A percentile compares a stretch with the other conserved stretches of the same genome.
These are phyloP conservation scores for Drosophila tsacasi DNA, from an alignment of 1,140 invertebrate genomes.

Conservation along the genomic window DNA sequence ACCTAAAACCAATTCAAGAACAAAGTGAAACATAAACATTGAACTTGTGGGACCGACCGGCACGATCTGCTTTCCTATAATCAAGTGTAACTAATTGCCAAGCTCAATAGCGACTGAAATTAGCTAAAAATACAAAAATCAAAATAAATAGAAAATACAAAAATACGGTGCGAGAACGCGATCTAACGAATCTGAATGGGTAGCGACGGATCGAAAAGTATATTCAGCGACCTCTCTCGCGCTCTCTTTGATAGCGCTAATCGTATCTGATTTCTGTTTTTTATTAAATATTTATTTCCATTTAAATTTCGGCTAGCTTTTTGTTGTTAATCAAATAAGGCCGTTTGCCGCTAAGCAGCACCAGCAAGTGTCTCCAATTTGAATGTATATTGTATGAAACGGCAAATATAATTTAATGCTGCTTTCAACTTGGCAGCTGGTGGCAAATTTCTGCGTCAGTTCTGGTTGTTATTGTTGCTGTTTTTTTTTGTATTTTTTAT, in stretches of 20 bases:
- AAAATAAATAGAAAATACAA: constrained; percentile 41
- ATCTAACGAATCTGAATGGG: constrained; percentile 30
- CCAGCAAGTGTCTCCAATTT: constrained; percentile 36
- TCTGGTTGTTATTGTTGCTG: constrained; percentile 40
- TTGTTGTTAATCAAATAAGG: constrained; percentile 39
- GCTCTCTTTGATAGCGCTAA: constrained; percentile 51
- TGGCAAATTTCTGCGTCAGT: constrained; percentile 68
- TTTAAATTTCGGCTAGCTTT: constrained; percentile 25
- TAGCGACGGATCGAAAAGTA: constrained; percentile 30
- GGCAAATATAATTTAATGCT: constrained; percentile 54
- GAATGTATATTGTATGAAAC: constrained; percentile 30
- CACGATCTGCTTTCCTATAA: constrained; percentile 42
- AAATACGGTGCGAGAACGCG: constrained; percentile 29
- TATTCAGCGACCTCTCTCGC: constrained; percentile 19
- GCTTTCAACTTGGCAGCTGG: constrained; percentile 70
- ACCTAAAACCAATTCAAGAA: constrained; percentile 2
- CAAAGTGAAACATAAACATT: constrained; percentile 32
- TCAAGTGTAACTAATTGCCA: constrained; percentile 71
- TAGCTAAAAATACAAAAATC: constrained; percentile 60
- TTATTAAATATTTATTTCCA: constrained; percentile 43
- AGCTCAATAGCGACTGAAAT: constrained; percentile 69
- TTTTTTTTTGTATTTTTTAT: constrained; percentile 56
- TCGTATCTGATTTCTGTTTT: constrained; percentile 47
- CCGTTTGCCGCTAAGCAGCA: constrained; percentile 2
- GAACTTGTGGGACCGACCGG: constrained; percentile 32